Evolutionary conservation across 2,113 vertebrate genomes (phyloP), one percentile per base, ranked within the genome.

Genomic region (Hydropotes inermis): DNA sequence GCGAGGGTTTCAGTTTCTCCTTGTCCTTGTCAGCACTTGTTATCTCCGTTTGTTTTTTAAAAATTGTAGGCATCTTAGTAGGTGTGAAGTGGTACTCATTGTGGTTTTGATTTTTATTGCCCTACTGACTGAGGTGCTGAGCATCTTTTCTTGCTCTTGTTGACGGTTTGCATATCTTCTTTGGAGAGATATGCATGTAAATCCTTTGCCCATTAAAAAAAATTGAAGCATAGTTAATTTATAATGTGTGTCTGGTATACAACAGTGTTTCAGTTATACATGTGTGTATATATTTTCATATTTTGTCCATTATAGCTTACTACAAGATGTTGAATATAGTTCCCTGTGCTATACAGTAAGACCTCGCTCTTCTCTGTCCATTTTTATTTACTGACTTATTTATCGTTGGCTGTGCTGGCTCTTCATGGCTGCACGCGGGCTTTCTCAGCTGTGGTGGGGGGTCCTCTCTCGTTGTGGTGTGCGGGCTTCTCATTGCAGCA

Each of bases 101-200:
- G 30, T 93, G 87, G 52, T 58, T 94, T 95, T 94, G 78, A 91
- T 95, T 91, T 91, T 33, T 21, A 58, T 95, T 89, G 81, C 52
- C 33, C 36, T 70, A 30, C 25, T 74, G 21, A 85, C 21, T 74
- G 16, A 95, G 28, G 8, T 89, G 39, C 52, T 84, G 76, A 87
- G 74, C 33, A 74, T 64, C 45, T 95, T 91, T 93, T 76, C 30
- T 27, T 47, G 39, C 76, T 10, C 43, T 81, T 74, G 7, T 33
- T 93, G 52, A 61, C 54, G 6, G 23, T 78, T 52, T 60, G 94
- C 81, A 16, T 57, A 74, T 52, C 45, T 88, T 52, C 81, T 82
- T 94, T 86, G 58, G 36, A 64, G 87, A 96, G 57, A 36, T 94
- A 45, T 61, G 36, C 91, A 3, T 91, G 83, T 15, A 87, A 25